A percentile compares a stretch with the other conserved stretches of the same genome.
These are phyloP conservation scores for Vanessa atalanta DNA, from an alignment of 1,140 invertebrate genomes.

Conservation along the genomic window DNA sequence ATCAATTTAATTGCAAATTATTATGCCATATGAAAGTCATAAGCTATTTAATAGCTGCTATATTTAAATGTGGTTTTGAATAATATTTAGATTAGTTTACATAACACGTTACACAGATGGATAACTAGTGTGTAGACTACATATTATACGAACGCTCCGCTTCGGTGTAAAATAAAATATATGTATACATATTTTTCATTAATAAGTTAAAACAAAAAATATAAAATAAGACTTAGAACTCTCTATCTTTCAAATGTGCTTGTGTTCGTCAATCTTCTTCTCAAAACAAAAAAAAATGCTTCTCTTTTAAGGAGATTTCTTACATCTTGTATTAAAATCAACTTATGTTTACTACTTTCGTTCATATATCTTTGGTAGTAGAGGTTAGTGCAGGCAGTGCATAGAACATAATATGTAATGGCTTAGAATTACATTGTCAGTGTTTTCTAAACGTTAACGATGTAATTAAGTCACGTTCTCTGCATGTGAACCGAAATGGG, in stretches of 20 bases:
- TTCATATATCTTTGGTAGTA: too few species aligned
- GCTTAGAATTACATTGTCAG: neutral
- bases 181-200: too few species aligned
- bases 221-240: too few species aligned
- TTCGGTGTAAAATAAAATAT: too few species aligned
- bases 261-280: too few species aligned
- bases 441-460: slow-evolving; percentile 5
- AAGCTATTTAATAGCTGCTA: slow-evolving; percentile 7
- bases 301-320: too few species aligned
- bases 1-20: slow-evolving; percentile 12
- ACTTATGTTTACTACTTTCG: too few species aligned
- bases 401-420: neutral
- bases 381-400: too few species aligned
- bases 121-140: neutral
- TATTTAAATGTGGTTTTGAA: slow-evolving; percentile 21
- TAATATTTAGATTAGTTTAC: slow-evolving; percentile 18
- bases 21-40: slow-evolving; percentile 4
- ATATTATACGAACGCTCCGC: neutral
- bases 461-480: slow-evolving; percentile 2
- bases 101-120: neutral
- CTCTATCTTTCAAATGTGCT: too few species aligned
- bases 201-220: too few species aligned
- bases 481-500: neutral
- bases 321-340: too few species aligned
- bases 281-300: too few species aligned